Evolutionary conservation across 2,888 invertebrate genomes (phyloP).

Genomic region (Pinctada fucata): DNA sequence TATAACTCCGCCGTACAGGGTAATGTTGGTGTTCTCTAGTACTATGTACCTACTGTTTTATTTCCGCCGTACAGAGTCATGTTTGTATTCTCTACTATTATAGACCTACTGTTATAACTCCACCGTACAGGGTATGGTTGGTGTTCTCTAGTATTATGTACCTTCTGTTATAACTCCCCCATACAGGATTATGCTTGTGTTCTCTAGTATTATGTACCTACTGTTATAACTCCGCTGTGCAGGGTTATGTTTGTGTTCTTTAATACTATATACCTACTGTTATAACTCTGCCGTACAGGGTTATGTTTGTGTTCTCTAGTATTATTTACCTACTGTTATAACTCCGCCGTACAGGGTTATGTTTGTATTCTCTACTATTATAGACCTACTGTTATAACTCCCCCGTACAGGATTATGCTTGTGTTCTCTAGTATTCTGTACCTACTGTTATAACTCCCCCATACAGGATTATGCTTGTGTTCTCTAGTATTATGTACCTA

Average conservation of each 20-base stretch:
- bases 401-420: slow-evolving; percentile 18
- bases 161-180: slow-evolving; percentile 31
- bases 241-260: slow-evolving; percentile 40
- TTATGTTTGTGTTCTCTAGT: too few relatives aligned
- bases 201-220: slow-evolving; percentile 32
- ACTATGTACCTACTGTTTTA: slow-evolving; percentile 39
- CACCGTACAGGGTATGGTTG: slow-evolving; percentile 47
- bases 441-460: too few relatives aligned
- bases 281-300: slow-evolving; percentile 33
- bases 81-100: too few relatives aligned
- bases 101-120: slow-evolving; percentile 54
- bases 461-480: too few relatives aligned
- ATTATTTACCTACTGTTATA: too few relatives aligned
- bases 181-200: too few relatives aligned
- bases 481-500: too few relatives aligned
- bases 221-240: slow-evolving; percentile 55
- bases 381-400: too few relatives aligned
- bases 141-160: slow-evolving; percentile 40
- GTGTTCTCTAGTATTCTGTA: too few relatives aligned
- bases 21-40: slow-evolving; percentile 33
- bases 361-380: too few relatives aligned
- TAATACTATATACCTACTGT: slow-evolving; percentile 42
- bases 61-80: too few relatives aligned
- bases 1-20: slow-evolving; percentile 54
- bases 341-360: too few relatives aligned